Evolutionary conservation across 2,113 vertebrate species (phyloP).

Genomic region (Orycteropus afer): DNA sequence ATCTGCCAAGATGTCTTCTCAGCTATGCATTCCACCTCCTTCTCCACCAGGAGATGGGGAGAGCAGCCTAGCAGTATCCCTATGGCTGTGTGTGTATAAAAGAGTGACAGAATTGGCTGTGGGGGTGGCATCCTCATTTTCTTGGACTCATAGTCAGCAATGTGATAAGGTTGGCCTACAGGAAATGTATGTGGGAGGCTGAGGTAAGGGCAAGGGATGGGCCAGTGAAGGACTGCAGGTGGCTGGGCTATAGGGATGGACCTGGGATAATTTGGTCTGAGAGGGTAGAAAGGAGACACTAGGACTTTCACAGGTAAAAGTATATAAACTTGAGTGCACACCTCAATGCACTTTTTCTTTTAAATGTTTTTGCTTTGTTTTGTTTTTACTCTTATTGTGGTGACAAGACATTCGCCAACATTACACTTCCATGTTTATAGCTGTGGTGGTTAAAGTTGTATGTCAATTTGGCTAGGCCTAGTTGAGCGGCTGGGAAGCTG

Average conservation of each 20-base stretch:
- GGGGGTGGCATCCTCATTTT: rapidly evolving
- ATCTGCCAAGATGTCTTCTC: neutral
- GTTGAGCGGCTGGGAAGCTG: no score
- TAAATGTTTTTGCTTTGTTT: no score
- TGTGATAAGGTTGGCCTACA: neutral
- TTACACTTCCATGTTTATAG: no score
- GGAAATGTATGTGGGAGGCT: neutral
- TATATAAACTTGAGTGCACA: no score
- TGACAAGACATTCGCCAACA: no score
- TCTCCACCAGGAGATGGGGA: neutral
- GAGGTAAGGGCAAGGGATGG: rapidly evolving
- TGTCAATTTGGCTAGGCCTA: no score
- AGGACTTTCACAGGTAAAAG: no score
- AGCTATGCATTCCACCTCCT: rapidly evolving
- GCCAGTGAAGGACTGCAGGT: neutral
- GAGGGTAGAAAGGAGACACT: neutral
- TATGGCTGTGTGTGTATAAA: neutral
- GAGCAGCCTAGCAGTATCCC: no score
- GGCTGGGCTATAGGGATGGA: neutral
- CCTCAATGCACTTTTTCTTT: no score
- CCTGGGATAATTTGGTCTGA: neutral
- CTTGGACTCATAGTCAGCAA: neutral
- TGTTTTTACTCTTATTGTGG: no score
- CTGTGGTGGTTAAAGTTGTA: no score
- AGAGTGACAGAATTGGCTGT: neutral